phyloP scores from a whole-genome alignment of 2,888 invertebrate genomes.

The Amphipyra tragopoginis region DNA sequence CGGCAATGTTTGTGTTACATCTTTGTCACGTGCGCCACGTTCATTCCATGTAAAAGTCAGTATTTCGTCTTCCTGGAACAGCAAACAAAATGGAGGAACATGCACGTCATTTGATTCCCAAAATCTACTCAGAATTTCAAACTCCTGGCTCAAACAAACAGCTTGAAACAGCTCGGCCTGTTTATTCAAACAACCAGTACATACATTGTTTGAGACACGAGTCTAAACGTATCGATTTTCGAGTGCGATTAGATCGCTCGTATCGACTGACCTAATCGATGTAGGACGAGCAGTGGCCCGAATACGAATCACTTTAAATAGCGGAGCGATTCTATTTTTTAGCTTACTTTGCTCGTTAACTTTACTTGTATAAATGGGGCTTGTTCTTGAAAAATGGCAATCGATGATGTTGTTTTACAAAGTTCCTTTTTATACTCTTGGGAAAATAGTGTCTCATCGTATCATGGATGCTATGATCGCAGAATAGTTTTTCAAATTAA shows the following conservation, averaged over 20 bases:
- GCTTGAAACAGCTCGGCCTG: conserved; percentile 26
- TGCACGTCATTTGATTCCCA: neutral
- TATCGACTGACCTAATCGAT: conserved; percentile 54
- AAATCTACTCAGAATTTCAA: conserved; percentile 23
- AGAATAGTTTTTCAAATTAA: no score
- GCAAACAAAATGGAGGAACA: neutral
- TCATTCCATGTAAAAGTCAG: no score
- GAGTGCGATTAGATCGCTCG: conserved; percentile 51
- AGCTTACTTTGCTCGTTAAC: conserved; percentile 44
- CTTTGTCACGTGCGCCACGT: no score
- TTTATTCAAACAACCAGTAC: conserved; percentile 41
- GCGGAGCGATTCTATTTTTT: conserved; percentile 31
- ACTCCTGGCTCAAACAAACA: conserved; percentile 15
- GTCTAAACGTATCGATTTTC: conserved; percentile 47
- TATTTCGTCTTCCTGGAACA: neutral
- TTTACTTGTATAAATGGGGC: conserved; percentile 18
- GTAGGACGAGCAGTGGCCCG: conserved; percentile 28
- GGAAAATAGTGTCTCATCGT: no score
- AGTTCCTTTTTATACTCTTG: no score
- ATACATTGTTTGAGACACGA: conserved; percentile 51
- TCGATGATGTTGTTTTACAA: neutral
- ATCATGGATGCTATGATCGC: no score
- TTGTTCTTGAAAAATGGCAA: conserved; percentile 6
- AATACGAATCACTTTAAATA: conserved; percentile 50
- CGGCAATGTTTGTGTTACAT: no score